Evolutionary conservation across 2,888 invertebrate species (phyloP).

Genomic region (Cantharis rufa): DNA sequence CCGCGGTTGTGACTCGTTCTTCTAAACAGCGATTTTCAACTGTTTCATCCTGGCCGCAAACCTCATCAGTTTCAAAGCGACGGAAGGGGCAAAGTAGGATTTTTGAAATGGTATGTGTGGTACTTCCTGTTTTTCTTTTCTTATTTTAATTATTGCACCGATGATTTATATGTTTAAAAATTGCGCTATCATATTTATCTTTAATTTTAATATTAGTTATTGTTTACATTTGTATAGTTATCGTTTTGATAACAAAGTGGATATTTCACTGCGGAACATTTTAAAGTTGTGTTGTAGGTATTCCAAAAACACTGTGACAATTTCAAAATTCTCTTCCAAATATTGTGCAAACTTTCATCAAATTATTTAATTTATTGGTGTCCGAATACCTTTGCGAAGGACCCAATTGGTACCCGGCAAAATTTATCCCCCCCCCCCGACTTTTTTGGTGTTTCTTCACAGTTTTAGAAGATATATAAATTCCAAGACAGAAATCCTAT

Average conservation of each 20-base stretch:
- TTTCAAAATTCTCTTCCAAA: background rate
- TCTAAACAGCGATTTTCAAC: constrained; percentile 5
- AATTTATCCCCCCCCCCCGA: too few relatives aligned
- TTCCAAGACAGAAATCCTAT: too few relatives aligned
- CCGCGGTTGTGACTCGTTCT: constrained; percentile 27
- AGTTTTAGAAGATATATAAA: too few relatives aligned
- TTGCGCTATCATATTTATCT: background rate
- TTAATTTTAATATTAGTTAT: background rate
- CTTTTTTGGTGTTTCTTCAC: too few relatives aligned
- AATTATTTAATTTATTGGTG: background rate
- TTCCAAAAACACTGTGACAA: background rate
- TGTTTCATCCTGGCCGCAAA: constrained; percentile 29
- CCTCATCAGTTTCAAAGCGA: constrained; percentile 23
- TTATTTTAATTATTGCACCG: background rate
- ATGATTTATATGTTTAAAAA: background rate
- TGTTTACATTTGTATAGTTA: background rate
- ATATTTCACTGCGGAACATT: background rate
- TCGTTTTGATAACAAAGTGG: background rate
- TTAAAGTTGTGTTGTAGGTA: background rate
- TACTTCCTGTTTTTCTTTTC: constrained; percentile 10
- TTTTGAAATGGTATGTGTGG: constrained; percentile 36
- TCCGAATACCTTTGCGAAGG: too few relatives aligned
- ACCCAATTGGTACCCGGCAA: too few relatives aligned
- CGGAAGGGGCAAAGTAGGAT: constrained; percentile 31
- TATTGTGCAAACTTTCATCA: background rate